A percentile compares a stretch with the other conserved stretches of the same genome.
phyloP scores from a whole-genome alignment of 2,113 vertebrate species.

The Perca flavescens region DNA sequence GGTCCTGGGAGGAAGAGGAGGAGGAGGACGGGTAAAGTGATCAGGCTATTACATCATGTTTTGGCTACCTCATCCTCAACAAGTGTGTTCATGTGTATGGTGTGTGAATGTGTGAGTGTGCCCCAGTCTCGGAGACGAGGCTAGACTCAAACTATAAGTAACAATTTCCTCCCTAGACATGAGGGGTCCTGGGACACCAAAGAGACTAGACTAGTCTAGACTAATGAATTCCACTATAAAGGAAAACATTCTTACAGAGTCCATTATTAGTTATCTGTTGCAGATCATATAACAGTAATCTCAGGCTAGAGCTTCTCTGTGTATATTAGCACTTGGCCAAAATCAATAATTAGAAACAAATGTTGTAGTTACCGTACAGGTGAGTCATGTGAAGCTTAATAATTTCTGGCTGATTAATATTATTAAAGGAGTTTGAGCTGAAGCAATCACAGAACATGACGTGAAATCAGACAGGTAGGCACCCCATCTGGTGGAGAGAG shows the following conservation, averaged over 20 bases:
- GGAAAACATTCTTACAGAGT: slow-evolving; percentile 49
- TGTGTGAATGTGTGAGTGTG: slow-evolving; percentile 30
- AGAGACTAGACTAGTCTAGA: slow-evolving; percentile 68
- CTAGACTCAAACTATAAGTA: slow-evolving; percentile 59
- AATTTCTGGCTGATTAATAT: slow-evolving; percentile 2
- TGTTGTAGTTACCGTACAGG: slow-evolving; percentile 6
- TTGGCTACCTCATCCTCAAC: slow-evolving; percentile 63
- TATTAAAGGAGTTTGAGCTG: slow-evolving; percentile 17
- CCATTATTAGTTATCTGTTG: background rate
- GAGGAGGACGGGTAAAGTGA: slow-evolving; percentile 74
- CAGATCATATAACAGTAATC: slow-evolving; percentile 4
- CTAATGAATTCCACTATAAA: slow-evolving; percentile 67
- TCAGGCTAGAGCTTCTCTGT: background rate
- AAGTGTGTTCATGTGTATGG: slow-evolving; percentile 47
- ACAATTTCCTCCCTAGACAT: slow-evolving; percentile 72
- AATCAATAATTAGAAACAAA: slow-evolving; percentile 28
- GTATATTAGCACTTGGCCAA: slow-evolving; percentile 16
- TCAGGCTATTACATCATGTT: slow-evolving; percentile 80
- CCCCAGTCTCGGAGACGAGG: slow-evolving; percentile 27
- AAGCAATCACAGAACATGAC: slow-evolving; percentile 55
- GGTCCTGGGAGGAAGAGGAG: slow-evolving; percentile 31
- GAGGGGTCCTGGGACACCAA: slow-evolving; percentile 63
- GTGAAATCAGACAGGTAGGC: slow-evolving; percentile 48
- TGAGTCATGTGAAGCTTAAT: slow-evolving; percentile 51
- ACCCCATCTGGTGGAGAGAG: slow-evolving; percentile 61